A percentile compares a stretch with the other conserved stretches of the same genome.
These are phyloP conservation scores for Acrossocheilus fasciatus DNA, from an alignment of 2,797 vertebrate genomes.

Conservation along the genomic window DNA sequence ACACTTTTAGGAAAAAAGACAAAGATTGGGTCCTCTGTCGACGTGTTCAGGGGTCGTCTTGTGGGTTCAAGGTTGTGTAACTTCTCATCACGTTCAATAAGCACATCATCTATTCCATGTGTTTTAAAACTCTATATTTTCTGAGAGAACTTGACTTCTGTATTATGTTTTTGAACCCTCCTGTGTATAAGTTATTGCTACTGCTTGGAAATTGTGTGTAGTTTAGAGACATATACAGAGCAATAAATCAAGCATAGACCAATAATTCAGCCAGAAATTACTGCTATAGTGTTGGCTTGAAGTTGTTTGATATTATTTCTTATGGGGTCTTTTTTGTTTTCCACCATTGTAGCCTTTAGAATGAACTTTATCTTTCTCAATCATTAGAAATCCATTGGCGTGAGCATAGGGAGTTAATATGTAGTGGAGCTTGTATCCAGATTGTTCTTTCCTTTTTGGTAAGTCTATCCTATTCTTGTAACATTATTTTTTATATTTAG, in stretches of 20 bases:
- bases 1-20: conserved; percentile 48
- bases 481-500: background rate
- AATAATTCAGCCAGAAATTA: conserved; percentile 20
- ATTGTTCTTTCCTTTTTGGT: background rate
- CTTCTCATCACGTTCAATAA: conserved; percentile 19
- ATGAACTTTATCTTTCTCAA: conserved; percentile 17
- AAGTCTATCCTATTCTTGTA: background rate
- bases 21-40: conserved; percentile 20
- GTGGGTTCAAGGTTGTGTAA: conserved; percentile 12
- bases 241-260: conserved; percentile 33
- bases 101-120: background rate
- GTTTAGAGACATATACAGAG: conserved; percentile 25
- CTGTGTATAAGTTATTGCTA: conserved; percentile 25
- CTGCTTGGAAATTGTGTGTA: conserved; percentile 40
- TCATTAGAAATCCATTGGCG: background rate
- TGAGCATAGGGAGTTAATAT: background rate
- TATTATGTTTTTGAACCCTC: conserved; percentile 39
- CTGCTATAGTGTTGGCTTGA: conserved; percentile 23
- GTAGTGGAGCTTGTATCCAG: background rate
- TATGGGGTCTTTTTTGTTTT: background rate
- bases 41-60: background rate
- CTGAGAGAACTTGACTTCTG: conserved; percentile 19
- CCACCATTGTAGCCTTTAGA: background rate
- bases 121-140: conserved; percentile 26
- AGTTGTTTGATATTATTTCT: conserved; percentile 30